These are phyloP conservation scores for Conomelus anceps DNA, from an alignment of 2,888 invertebrate species.

Conservation along the genomic window DNA sequence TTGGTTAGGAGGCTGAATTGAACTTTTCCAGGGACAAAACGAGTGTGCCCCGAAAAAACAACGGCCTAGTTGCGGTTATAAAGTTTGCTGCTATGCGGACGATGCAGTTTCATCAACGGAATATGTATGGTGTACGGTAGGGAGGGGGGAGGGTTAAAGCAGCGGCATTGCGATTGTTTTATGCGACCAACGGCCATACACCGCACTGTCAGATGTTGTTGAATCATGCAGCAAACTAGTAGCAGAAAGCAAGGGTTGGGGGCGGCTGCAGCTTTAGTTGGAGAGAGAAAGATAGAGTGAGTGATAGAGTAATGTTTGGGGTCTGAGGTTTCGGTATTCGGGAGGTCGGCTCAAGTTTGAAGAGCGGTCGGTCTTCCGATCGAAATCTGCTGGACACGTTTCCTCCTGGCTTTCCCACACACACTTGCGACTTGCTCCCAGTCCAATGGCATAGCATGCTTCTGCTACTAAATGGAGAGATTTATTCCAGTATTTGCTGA, in stretches of 20 bases:
- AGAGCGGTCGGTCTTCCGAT: neutral
- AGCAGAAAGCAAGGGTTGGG: neutral
- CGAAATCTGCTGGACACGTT: neutral
- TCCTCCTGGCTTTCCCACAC: neutral
- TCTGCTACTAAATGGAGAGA: neutral
- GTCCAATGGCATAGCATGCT: neutral
- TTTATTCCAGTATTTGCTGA: no score
- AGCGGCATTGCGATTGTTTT: neutral
- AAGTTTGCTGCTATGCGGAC: neutral
- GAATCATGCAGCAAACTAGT: neutral
- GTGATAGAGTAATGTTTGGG: neutral
- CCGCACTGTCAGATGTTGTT: no score
- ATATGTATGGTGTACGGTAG: neutral
- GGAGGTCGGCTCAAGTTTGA: neutral
- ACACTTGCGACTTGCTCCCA: no score
- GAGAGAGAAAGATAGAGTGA: neutral
- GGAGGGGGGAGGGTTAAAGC: no score
- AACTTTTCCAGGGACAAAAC: neutral
- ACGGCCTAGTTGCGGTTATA: neutral
- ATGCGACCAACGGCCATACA: neutral
- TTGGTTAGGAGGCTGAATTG: neutral
- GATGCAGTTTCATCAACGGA: neutral
- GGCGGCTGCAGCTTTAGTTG: neutral
- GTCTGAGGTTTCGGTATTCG: neutral
- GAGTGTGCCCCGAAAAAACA: neutral